Conservation (phyloP, 1,140 invertebrate species). For the Drosophila bifasciata region DNA sequence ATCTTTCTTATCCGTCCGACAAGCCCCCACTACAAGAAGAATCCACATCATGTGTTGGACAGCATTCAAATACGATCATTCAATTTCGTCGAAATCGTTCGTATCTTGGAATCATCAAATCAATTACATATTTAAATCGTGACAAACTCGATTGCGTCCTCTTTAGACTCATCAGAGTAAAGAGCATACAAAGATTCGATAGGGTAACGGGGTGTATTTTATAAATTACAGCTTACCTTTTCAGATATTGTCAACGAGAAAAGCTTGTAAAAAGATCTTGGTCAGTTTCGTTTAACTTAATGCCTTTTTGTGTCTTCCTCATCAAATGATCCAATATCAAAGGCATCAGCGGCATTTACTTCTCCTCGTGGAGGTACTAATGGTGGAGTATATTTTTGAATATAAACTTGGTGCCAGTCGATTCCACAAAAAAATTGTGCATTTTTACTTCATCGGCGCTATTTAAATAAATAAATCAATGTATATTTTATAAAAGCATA, state of each 20-base stretch:
- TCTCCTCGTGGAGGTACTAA: conserved; percentile 99
- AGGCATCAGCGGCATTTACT: conserved; percentile 99
- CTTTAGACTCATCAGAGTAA: neutral
- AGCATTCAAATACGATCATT: too few species aligned
- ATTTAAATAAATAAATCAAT: conserved; percentile 11
- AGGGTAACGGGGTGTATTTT: neutral
- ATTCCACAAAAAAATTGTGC: conserved; percentile 98
- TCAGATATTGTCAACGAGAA: conserved; percentile 99
- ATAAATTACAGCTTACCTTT: conserved; percentile 84
- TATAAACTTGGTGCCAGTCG: conserved; percentile 99
- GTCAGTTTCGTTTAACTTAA: conserved; percentile 98
- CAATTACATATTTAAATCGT: too few species aligned
- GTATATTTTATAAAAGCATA: neutral
- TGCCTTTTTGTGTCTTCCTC: conserved; percentile 99
- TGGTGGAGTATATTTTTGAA: conserved; percentile 99
- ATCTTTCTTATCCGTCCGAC: too few species aligned
- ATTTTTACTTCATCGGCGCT: conserved; percentile 98
- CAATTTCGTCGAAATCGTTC: too few species aligned
- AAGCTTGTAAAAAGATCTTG: conserved; percentile 99
- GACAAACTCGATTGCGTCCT: too few species aligned
- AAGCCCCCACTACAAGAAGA: too few species aligned
- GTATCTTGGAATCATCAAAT: too few species aligned
- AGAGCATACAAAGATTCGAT: neutral
- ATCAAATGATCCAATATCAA: conserved; percentile 99
- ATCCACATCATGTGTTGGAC: too few species aligned